Evolutionary conservation across 2,888 invertebrate species (phyloP), one percentile per base, ranked within the genome.

Genomic region (Psylliodes chrysocephalus): DNA sequence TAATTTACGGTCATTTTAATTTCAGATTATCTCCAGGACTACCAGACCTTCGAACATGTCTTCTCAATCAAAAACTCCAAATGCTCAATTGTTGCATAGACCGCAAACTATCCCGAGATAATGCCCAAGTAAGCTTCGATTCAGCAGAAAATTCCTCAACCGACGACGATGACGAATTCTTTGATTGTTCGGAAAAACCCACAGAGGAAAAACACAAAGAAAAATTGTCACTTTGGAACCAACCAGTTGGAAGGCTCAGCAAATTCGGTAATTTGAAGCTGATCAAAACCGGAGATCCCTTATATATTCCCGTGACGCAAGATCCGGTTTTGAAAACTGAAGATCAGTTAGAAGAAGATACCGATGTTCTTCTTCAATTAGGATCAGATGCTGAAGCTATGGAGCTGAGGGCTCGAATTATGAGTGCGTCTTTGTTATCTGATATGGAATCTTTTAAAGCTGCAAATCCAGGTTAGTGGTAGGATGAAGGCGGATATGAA

Each of bases 401-500:
- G 7, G 92, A 94, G 78, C 86, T 95, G 68, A 87, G 96, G 60
- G 95, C 97, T 0, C 89, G 93, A 78, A 92, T 98, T 87, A 98
- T 98, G 93, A 93, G 96, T 80, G 95, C 96, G 0, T 94, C 96
- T 0, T 85, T 99, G 10, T 86, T 94, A 1, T 97, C 98, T 0
- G 99, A 99, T 78, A 98, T 98, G 97, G 96, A 98, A 81, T 94
- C 98, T 0, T 99, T 99, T 82, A 99, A 98, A 85, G 96, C 98
- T 1, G 98, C 98, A 2, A 99, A 99, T 85, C 98, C 98, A 0
- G 93, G 92, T 42, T 18, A 2, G 90, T n/a, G n/a, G n/a, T n/a
- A n/a, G n/a, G n/a, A n/a, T n/a, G n/a, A n/a, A n/a, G n/a, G n/a
- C n/a, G n/a, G n/a, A n/a, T n/a, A n/a, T n/a, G n/a, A n/a, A n/a